Evolutionary conservation across 35 echinoderm and acorn worm genomes (phyloP).

Genomic region (Acanthaster planci): DNA sequence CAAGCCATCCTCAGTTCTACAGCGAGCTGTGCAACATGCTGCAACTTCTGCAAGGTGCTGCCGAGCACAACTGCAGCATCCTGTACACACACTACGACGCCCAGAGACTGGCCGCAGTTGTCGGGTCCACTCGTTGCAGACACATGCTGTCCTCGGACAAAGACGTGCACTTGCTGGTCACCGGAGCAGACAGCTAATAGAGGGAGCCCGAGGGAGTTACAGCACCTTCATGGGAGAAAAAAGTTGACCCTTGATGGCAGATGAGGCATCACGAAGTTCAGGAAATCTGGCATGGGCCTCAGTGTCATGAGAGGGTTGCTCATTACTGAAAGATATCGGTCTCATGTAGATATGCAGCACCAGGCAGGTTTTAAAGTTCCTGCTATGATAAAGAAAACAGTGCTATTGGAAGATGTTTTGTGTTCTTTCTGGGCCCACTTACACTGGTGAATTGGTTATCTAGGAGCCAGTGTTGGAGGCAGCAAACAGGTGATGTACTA

Average conservation of each 20-base stretch:
- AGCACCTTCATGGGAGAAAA: not conserved
- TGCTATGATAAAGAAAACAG: too few relatives aligned
- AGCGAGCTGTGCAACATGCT: slow-evolving; percentile 98
- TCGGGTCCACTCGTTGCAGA: slow-evolving; percentile 53
- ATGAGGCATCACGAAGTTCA: too few relatives aligned
- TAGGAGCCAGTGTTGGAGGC: too few relatives aligned
- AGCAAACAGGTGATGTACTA: too few relatives aligned
- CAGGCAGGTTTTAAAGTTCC: too few relatives aligned
- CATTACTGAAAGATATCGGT: too few relatives aligned
- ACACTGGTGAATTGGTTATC: too few relatives aligned
- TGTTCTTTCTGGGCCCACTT: too few relatives aligned
- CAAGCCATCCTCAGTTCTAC: slow-evolving; percentile 87
- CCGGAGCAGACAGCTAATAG: slow-evolving; percentile 37
- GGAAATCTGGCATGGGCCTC: too few relatives aligned
- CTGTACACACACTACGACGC: slow-evolving; percentile 84
- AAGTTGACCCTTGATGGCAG: not conserved
- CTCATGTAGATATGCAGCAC: too few relatives aligned
- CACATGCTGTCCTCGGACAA: slow-evolving; percentile 82
- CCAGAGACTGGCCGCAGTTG: slow-evolving; percentile 66
- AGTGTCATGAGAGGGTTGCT: too few relatives aligned
- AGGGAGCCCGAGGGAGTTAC: not conserved
- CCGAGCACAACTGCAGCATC: slow-evolving; percentile 67
- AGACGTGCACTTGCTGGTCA: slow-evolving; percentile 73
- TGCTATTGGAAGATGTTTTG: too few relatives aligned
- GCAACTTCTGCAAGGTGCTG: slow-evolving; percentile 34